Evolutionary conservation across 1,140 invertebrate species (phyloP), one percentile per base, ranked within the genome.

Genomic region (Neodiprion virginianus): DNA sequence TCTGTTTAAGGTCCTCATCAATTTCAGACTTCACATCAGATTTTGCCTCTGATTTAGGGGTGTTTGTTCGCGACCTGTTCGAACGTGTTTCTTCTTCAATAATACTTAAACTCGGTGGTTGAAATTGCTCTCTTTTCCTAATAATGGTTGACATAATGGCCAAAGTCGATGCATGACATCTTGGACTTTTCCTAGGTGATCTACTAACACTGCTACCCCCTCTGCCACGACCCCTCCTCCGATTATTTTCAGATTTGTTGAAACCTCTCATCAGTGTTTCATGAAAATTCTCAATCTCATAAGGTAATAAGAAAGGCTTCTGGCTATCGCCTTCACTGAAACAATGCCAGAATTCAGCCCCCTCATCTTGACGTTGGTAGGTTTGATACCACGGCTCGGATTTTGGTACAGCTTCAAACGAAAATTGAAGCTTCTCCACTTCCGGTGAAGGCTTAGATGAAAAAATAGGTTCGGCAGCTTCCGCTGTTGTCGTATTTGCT

Each of bases 101-200:
- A 7, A 76, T 76, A 8, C 72, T 75, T 0, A 84, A 48, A 50
- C 69, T 82, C 11, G 78, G 61, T 0, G 78, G 17, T 23, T 82
- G 80, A 17, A 81, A 82, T 21, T 87, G 85, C 66, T 88, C 87
- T 7, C 83, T 76, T 72, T 87, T 88, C 7, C 84, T 80, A 14
- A 87, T 86, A 17, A 87, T 88, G 7, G 85, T 88, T 1, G 86
- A 88, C 75, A 96, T 91, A 73, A 96, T 94, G 0, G 95, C 95
- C 50, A 96, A 83, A 0, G 95, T 96, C 0, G 94, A 95, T 0
- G 95, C 95, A 81, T 96, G 95, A 83, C 95, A 95, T 48, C 95
- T 87, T 0, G 95, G 95, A 4, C 94, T 95, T 80, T 96, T 96
- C n/a, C 95, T 87, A 0, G 95, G 93, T 75, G 93, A 93, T 75